A percentile compares a stretch with the other conserved stretches of the same genome.
Evolutionary conservation across 2,888 invertebrate species (phyloP).

Genomic region (Neocrepidodera transversa): DNA sequence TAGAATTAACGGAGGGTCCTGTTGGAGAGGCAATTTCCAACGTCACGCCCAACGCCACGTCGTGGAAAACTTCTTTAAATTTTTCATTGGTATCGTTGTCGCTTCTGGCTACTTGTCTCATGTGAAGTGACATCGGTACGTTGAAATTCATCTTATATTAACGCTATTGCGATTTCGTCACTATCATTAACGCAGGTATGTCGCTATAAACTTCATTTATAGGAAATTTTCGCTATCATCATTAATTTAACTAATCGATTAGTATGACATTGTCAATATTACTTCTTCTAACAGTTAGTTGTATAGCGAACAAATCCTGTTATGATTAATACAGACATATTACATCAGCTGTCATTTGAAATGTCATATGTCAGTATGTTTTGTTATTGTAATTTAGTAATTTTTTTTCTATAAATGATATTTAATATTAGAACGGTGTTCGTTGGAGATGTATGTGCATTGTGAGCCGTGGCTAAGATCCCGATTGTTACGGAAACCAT

Average conservation of each 20-base stretch:
- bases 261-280: too few species aligned
- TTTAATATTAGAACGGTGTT: slow-evolving; percentile 8
- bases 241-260: too few species aligned
- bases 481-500: slow-evolving; percentile 4
- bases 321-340: too few species aligned
- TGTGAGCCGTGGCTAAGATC: neutral
- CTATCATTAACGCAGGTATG: neutral
- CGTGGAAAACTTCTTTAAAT: slow-evolving; percentile 27
- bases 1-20: slow-evolving; percentile 49
- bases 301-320: too few species aligned
- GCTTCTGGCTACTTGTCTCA: slow-evolving; percentile 26
- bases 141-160: neutral
- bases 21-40: slow-evolving; percentile 39
- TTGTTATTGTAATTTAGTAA: too few species aligned
- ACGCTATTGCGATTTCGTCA: too few species aligned
- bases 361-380: too few species aligned
- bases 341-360: too few species aligned
- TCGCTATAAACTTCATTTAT: neutral
- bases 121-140: slow-evolving; percentile 6
- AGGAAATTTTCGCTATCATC: too few species aligned
- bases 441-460: neutral
- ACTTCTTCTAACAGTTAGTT: too few species aligned
- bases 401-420: slow-evolving; percentile 16
- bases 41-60: slow-evolving; percentile 29
- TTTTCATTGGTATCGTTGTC: slow-evolving; percentile 31